Evolutionary conservation across 2,113 vertebrate genomes (phyloP).

Genomic region (Eidolon helvum): DNA sequence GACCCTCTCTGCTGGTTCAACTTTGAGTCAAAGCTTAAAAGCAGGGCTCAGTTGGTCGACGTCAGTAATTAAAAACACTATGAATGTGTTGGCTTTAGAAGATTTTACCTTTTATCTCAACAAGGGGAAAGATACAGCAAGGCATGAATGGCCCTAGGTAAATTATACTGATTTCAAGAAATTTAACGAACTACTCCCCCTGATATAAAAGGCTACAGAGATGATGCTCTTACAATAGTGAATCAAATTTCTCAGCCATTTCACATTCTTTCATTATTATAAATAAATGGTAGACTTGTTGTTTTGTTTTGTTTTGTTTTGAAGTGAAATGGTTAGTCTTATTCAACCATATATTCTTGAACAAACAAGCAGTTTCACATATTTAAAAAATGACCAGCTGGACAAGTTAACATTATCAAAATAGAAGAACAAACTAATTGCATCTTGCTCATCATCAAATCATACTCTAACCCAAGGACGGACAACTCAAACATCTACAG

Average conservation of each 20-base stretch:
- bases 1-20: not conserved
- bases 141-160: not conserved
- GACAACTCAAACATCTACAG: not conserved
- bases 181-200: not conserved
- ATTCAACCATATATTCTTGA: not conserved
- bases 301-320: not conserved
- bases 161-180: not conserved
- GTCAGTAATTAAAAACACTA: conserved; percentile 4
- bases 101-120: not conserved
- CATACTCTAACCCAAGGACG: not conserved
- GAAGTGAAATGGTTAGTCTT: not conserved
- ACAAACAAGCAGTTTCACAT: not conserved
- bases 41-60: not conserved
- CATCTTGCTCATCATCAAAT: not conserved
- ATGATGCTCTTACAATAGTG: not conserved
- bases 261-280: not conserved
- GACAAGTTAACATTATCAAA: not conserved
- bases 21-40: conserved; percentile 35
- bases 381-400: not conserved
- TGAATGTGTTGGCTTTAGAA: not conserved
- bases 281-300: not conserved
- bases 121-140: not conserved
- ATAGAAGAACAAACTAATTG: not conserved
- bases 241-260: not conserved
- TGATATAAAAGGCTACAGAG: not conserved